Evolutionary conservation across 2,113 vertebrate species (phyloP), one percentile per base, ranked within the genome.

Genomic region (Corythaixoides concolor): DNA sequence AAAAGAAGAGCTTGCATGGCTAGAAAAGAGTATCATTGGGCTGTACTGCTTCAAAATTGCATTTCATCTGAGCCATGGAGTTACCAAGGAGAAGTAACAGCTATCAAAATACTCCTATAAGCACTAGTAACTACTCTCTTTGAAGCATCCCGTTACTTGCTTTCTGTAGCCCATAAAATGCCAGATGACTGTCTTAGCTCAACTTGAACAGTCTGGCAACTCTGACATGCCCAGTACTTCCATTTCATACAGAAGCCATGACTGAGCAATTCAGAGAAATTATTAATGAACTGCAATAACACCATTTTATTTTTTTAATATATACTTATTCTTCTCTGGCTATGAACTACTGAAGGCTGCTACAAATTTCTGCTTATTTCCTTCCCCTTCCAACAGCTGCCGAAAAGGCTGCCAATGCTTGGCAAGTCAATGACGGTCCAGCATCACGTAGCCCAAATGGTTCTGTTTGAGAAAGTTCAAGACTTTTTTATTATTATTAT

Each of bases 231-330:
- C 26, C 26, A 52, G 43, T 7, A 24, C 43, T 79, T 81, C 20
- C 22, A 91, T 45, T 95, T 70, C 69, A 70, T 5, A 73, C 67
- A 74, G 41, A 86, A 20, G 19, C 33, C 21, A 33, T 7, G 55
- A 86, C 63, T 64, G 32, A 68, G 56, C 41, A 87, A 75, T 39
- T 47, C 28, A 52, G 56, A 89, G 5, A 8, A 23, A 74, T 50
- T 50, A 75, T 24, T 79, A 47, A 81, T 6, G 4, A 78, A 60
- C 33, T 58, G 39, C 49, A 78, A 9, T 20, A 89, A 63, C 12
- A 62, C 1, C 0, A 2, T 7, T 87, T 56, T 15, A 2, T 12
- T 7, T 52, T 84, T 74, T 27, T 7, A 18, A 43, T 5, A 62
- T 3, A 32, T 10, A 4, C 2, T 91, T 69, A 20, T 7, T 85